Evolutionary conservation across 1,140 invertebrate genomes (phyloP).

Genomic region (Trichonephila inaurata): DNA sequence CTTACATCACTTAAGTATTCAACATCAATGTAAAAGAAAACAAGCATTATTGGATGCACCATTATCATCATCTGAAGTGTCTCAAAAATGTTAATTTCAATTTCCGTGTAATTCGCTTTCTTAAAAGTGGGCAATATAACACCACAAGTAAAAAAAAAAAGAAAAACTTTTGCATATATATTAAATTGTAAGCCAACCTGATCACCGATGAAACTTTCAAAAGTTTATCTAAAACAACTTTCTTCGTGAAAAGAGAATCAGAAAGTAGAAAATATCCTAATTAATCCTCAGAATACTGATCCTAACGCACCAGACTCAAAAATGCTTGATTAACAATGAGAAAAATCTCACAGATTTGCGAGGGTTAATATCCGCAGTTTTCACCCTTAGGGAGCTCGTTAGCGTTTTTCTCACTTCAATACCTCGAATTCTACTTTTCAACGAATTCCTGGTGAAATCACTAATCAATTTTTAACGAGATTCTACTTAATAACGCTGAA

Average conservation of each 20-base stretch:
- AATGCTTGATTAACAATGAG: neutral
- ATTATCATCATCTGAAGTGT: too few relatives aligned
- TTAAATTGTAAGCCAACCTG: too few relatives aligned
- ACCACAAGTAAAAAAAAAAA: too few relatives aligned
- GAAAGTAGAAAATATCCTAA: constrained; percentile 1
- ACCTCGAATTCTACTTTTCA: constrained; percentile 10
- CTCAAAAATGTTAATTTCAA: too few relatives aligned
- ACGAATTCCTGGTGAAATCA: constrained; percentile 3
- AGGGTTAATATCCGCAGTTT: neutral
- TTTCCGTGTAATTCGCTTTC: too few relatives aligned
- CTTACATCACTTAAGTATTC: too few relatives aligned
- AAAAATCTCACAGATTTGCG: neutral
- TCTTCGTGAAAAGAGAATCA: neutral
- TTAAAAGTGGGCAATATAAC: too few relatives aligned
- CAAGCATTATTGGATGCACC: too few relatives aligned
- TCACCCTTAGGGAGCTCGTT: constrained; percentile 31
- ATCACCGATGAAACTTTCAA: too few relatives aligned
- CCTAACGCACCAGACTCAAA: neutral
- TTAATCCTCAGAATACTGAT: neutral
- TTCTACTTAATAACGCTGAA: constrained; percentile 35
- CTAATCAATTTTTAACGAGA: constrained; percentile 65
- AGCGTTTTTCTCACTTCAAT: constrained; percentile 47
- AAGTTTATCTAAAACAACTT: neutral
- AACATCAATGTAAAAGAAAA: too few relatives aligned
- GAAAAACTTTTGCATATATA: too few relatives aligned